Evolutionary conservation across 2,888 invertebrate genomes (phyloP), one percentile per base, ranked within the genome.

Genomic region (Alloplasta piceator): DNA sequence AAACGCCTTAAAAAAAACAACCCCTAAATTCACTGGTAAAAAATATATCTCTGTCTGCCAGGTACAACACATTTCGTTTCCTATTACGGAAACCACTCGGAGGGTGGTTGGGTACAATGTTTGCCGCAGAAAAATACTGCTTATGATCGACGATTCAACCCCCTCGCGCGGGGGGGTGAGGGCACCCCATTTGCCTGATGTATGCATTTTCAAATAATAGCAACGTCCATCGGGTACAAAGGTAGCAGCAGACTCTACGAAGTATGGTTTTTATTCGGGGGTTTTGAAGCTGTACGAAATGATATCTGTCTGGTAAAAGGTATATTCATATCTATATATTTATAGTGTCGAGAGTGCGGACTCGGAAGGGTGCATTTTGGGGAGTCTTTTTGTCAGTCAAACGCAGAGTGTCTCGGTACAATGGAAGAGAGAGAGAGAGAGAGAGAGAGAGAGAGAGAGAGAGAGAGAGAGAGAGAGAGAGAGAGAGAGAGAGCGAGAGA

Each of bases 311-410:
- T 52, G 38, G 70, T 46, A 66, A 81, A 81, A 70, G 52, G 75
- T 46, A 16, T 36, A 50, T 26, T 39, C 46, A 63, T 63, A 43
- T 61, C 12, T 61, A 43, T 61, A 14, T 39, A n/a, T n/a, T n/a
- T n/a, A 61, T 41, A 26, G 26, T 26, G 26, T 26, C 3, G 26
- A 26, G 26, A 12, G 0, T 14, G 9, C 46, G 46, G 9, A 4
- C 50, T 50, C 5, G 12, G 5, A 12, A 50, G n/a, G 14, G 14
- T 50, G 50, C 50, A 46, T n/a, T 7, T 10, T 38, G 74, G 80
- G 78, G 78, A 78, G 81, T 83, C 82, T 83, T 86, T 86, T 86
- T 84, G 85, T 87, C 87, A 84, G 82, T 86, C 82, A 75, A 81
- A 86, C 84, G 77, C 26, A 70, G 78, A 82, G 77, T 75, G 78